Conservation (phyloP, 2,797 vertebrate species). For the Channa striata region DNA sequence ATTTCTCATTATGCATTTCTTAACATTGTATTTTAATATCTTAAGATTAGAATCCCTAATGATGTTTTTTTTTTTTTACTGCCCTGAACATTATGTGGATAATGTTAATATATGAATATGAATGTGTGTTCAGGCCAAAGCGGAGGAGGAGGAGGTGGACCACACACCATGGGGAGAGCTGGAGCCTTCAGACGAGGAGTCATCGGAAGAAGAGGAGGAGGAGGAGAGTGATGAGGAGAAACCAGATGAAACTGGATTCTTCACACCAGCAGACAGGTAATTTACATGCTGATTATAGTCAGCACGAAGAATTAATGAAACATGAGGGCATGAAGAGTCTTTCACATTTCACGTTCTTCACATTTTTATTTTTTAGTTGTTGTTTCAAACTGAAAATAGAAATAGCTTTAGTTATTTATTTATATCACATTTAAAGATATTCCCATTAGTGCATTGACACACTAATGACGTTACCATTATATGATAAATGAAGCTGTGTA, state of each 20-base stretch:
- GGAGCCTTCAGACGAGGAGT: constrained; percentile 94
- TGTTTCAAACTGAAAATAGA: no score
- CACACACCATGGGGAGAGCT: constrained; percentile 92
- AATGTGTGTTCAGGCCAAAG: constrained; percentile 85
- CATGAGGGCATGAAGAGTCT: neutral
- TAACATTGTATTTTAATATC: no score
- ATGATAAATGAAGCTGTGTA: constrained; percentile 1
- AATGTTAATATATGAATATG: neutral
- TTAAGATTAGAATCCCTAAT: no score
- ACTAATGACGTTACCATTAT: neutral
- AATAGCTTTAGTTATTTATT: no score
- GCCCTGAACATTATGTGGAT: rapidly evolving
- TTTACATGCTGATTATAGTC: neutral
- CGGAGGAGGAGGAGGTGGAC: constrained; percentile 94
- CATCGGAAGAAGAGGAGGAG: constrained; percentile 93
- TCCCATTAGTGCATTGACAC: constrained; percentile 2
- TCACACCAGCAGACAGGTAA: constrained; percentile 94
- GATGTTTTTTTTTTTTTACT: neutral
- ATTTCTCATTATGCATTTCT: no score
- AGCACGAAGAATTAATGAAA: no score
- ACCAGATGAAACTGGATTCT: constrained; percentile 93
- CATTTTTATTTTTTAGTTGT: no score
- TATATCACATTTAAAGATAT: no score
- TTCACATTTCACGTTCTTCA: neutral
- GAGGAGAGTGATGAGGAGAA: constrained; percentile 96